These are phyloP conservation scores for Coregonus clupeaformis DNA, from an alignment of 2,113 vertebrate genomes.

Conservation along the genomic window DNA sequence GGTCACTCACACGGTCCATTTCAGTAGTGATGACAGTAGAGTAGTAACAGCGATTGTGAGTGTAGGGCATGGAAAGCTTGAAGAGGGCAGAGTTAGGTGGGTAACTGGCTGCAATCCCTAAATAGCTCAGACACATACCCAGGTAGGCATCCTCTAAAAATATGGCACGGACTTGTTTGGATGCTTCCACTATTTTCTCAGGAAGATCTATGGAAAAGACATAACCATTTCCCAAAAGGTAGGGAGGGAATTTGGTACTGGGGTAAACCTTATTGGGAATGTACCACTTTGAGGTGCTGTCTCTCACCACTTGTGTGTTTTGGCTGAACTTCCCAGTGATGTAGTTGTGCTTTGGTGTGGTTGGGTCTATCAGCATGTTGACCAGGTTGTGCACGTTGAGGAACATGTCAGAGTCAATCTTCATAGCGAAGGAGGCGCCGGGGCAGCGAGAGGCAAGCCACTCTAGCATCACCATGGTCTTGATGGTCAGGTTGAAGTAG, in stretches of 20 bases:
- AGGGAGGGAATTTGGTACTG: slow-evolving; percentile 31
- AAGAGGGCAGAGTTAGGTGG: rapidly evolving
- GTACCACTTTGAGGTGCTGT: slow-evolving; percentile 44
- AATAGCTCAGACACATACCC: slow-evolving; percentile 39
- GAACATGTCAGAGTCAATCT: slow-evolving; percentile 61
- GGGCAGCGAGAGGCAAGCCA: slow-evolving; percentile 61
- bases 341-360: neutral
- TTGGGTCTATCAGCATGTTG: rapidly evolving
- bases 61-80: neutral
- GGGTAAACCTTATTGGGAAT: slow-evolving; percentile 24
- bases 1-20: neutral
- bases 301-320: neutral
- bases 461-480: slow-evolving; percentile 62
- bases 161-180: neutral
- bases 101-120: slow-evolving; percentile 18
- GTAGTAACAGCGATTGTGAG: neutral
- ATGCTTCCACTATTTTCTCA: neutral
- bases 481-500: slow-evolving; percentile 58
- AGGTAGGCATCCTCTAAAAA: slow-evolving; percentile 57
- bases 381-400: slow-evolving; percentile 24
- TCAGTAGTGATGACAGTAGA: neutral
- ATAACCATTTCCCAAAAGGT: slow-evolving; percentile 53
- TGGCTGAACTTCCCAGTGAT: neutral
- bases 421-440: slow-evolving; percentile 48
- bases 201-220: slow-evolving; percentile 45